Conservation (phyloP, 2,797 vertebrate species). For the Miichthys miiuy region DNA sequence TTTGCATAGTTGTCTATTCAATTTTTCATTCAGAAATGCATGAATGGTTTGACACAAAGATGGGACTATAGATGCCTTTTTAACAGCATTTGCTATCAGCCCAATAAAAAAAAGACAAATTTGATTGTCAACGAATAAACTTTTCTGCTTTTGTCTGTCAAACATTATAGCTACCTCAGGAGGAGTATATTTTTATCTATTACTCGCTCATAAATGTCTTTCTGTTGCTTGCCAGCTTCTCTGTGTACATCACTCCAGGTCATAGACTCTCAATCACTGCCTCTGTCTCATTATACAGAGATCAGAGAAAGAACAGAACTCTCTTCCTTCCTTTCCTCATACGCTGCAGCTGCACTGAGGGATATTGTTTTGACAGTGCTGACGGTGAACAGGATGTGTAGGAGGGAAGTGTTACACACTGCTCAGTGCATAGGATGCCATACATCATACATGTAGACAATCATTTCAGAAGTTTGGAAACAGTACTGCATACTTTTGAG, state of each 20-base stretch:
- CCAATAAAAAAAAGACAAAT: background rate
- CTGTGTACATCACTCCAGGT: constrained; percentile 12
- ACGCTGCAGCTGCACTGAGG: constrained; percentile 58
- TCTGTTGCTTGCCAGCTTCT: constrained; percentile 6
- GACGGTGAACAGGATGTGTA: constrained; percentile 65
- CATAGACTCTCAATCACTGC: constrained; percentile 22
- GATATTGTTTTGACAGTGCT: constrained; percentile 65
- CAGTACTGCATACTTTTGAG: background rate
- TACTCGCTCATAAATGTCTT: background rate
- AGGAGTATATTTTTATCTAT: background rate
- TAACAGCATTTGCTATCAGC: background rate
- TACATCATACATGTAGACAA: constrained; percentile 10
- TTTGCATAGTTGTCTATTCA: background rate
- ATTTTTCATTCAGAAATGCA: background rate
- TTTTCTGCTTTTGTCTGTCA: background rate
- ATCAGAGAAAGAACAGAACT: constrained; percentile 33
- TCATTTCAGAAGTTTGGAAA: background rate
- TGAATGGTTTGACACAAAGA: background rate
- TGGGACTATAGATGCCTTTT: background rate
- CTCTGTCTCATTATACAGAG: constrained; percentile 23
- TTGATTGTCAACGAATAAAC: background rate
- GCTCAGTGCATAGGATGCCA: constrained; percentile 16
- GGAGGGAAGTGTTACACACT: constrained; percentile 41
- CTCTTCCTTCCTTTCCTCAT: constrained; percentile 40
- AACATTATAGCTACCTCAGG: background rate